phyloP scores from a whole-genome alignment of 2,888 invertebrate species.

The Sceliomorpha sp. region DNA sequence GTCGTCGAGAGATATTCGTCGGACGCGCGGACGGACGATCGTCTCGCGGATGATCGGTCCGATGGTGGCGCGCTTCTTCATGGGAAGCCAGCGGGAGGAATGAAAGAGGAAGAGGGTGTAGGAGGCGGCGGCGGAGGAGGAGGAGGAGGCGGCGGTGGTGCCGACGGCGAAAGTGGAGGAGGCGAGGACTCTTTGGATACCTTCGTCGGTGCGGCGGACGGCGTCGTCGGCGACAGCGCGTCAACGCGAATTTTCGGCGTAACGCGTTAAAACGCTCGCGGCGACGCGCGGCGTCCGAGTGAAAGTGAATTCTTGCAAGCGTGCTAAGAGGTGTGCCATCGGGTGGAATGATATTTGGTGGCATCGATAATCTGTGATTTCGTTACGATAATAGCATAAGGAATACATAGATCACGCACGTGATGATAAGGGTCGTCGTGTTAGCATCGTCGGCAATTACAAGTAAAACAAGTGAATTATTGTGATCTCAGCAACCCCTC shows the following conservation, averaged over 20 bases:
- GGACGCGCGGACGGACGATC: neutral
- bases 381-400: neutral
- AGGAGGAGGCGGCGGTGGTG: slow-evolving; percentile 52
- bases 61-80: slow-evolving; percentile 16
- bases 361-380: slow-evolving; percentile 47
- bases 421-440: too few species aligned
- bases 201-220: neutral
- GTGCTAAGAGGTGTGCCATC: slow-evolving; percentile 54
- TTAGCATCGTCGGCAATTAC: too few species aligned
- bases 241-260: slow-evolving; percentile 41
- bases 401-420: too few species aligned
- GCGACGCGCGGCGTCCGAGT: slow-evolving; percentile 57
- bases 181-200: slow-evolving; percentile 31
- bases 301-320: slow-evolving; percentile 64
- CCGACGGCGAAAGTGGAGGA: slow-evolving; percentile 48
- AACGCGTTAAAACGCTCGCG: slow-evolving; percentile 24
- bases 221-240: slow-evolving; percentile 11
- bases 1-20: neutral
- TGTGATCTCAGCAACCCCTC: too few species aligned
- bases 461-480: too few species aligned
- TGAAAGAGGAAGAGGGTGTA: slow-evolving; percentile 39
- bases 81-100: slow-evolving; percentile 38
- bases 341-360: slow-evolving; percentile 21
- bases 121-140: slow-evolving; percentile 54
- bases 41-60: neutral